Evolutionary conservation across 1,140 invertebrate species (phyloP), one percentile per base, ranked within the genome.

Genomic region (Pentalonia nigronervosa): DNA sequence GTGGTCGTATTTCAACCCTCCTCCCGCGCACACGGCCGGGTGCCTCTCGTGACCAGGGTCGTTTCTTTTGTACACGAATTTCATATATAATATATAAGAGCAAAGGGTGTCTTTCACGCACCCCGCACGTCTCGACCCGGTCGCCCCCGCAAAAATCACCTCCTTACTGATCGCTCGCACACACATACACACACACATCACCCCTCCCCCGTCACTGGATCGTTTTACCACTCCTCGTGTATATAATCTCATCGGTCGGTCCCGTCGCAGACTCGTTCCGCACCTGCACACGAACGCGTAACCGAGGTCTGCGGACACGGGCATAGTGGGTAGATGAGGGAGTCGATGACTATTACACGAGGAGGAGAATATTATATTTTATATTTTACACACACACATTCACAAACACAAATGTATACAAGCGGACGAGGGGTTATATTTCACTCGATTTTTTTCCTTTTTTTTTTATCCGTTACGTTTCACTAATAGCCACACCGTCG

Each of bases 101-200:
- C 48, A 83, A 91, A 91, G 90, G 90, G 90, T 91, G 90, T 81
- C 67, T 91, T 91, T 91, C 90, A 91, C 45, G 45, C 60, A 67
- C 53, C 53, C 56, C 60, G 47, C 60, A n/a, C 86, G 50, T 7
- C 34, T 20, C 89, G 53, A 17, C 7, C 50, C 21, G 48, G 23
- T 25, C 90, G 1, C 90, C 90, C 90, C 25, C 56, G 87, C 87
- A 36, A 88, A 88, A 88, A 88, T n/a, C 7, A 21, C 25, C 86
- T 50, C 86, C 7, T n/a, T 17, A 9, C 36, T 41, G 76, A 21
- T 4, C 23, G 45, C 41, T 41, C 36, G 47, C 83, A 30, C 25
- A 47, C 83, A 14, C 41, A 84, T 0, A 20, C 36, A 9, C 83
- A 84, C 23, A 84, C 21, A 86, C 2, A 1, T 6, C 17, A 45